Evolutionary conservation across 2,113 vertebrate genomes (phyloP).

Genomic region (Bungarus multicinctus): DNA sequence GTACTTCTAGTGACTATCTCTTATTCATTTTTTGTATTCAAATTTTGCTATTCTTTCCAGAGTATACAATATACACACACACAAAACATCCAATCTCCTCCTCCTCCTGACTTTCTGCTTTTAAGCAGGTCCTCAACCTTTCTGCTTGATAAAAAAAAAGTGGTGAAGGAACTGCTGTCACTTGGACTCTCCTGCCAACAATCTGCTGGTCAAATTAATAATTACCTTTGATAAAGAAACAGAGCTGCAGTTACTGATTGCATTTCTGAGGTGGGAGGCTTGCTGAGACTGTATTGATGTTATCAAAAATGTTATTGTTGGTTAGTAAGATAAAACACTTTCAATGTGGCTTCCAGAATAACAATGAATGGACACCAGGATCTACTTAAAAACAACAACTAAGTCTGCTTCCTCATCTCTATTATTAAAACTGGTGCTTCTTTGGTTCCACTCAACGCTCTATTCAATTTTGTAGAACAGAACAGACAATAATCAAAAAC

Average conservation of each 20-base stretch:
- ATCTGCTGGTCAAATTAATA: neutral
- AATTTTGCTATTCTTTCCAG: neutral
- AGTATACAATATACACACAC: neutral
- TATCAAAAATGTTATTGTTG: neutral
- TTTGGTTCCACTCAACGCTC: neutral
- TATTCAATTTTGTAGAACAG: neutral
- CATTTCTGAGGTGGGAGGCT: neutral
- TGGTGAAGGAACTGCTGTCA: neutral
- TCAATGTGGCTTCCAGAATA: neutral
- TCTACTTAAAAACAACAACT: neutral
- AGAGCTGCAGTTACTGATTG: neutral
- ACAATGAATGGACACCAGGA: neutral
- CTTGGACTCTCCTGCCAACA: neutral
- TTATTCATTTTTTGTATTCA: neutral
- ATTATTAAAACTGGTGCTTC: neutral
- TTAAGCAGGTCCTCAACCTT: neutral
- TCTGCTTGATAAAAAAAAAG: neutral
- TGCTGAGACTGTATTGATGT: neutral
- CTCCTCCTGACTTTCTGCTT: neutral
- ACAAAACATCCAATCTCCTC: neutral
- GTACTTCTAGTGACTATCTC: neutral
- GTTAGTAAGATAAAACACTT: neutral
- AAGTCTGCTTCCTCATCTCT: neutral
- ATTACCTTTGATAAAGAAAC: neutral
- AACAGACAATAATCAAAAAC: neutral